Evolutionary conservation across 2,797 vertebrate genomes (phyloP), one percentile per base, ranked within the genome.

Genomic region (Bufotes viridis): DNA sequence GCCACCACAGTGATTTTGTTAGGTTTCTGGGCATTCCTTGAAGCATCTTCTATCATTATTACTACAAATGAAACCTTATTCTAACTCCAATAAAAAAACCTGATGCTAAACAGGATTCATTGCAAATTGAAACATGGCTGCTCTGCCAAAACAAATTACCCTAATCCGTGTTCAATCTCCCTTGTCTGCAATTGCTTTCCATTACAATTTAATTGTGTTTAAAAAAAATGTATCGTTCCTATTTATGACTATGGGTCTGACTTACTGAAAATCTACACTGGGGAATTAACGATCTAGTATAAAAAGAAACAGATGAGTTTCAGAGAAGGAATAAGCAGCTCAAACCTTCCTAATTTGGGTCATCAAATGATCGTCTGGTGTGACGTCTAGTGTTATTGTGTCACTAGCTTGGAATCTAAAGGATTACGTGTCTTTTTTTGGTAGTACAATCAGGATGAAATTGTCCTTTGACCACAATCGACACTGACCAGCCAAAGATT

Each of bases 1-100:
- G 20, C 49, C 12, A n/a, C 34, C 24, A 22, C 13, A 65, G 4
- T 24, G 42, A 24, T 42, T 55, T 42, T 87, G 57, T 67, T 14
- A 49, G 20, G 24, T 79, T 83, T 78, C 24, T 29, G 22, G 49
- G 74, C 22, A 5, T 84, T 88, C 81, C 80, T 84, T 81, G 75
- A 79, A 88, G 18, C 55, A 3, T 60, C 22, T 63, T 81, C 42
- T 79, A 79, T 88, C 76, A 72, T 80, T 55, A 53, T 80, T 80
- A 81, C 67, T 3, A 15, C 76, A 88, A 88, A 88, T 81, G 18
- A 34, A 55, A 84, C 63, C 82, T 78, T 51, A 51, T 84, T 84
- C 42, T 79, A 70, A 51, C 82, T 42, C 79, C 58, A 58, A 88
- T 74, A 63, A 79, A 72, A 67, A 58, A 74, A 87, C 7, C 3